phyloP scores from a whole-genome alignment of 2,888 invertebrate species.

The Boloria euphrosyne region DNA sequence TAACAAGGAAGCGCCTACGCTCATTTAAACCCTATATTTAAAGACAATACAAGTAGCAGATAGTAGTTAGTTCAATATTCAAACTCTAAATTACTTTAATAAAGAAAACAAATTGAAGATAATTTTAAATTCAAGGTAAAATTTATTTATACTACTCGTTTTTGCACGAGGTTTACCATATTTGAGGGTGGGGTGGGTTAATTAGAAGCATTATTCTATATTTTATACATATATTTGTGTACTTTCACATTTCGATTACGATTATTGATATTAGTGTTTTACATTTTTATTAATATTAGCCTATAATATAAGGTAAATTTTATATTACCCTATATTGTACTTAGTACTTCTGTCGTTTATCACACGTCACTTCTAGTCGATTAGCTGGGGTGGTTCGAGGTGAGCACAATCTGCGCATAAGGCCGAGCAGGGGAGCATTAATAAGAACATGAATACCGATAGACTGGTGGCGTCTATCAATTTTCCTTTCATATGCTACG shows the following conservation, averaged over 20 bases:
- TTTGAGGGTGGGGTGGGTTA: no score
- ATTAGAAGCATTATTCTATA: no score
- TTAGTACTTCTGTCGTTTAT: constrained; percentile 59
- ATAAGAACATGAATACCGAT: constrained; percentile 69
- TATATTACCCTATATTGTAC: constrained; percentile 4
- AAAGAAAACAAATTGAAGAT: not conserved
- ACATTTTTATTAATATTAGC: not conserved
- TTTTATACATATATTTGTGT: no score
- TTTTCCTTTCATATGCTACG: constrained; percentile 35
- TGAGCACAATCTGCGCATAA: constrained; percentile 56
- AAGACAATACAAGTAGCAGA: constrained; percentile 11
- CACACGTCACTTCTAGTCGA: constrained; percentile 73
- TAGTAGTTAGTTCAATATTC: constrained; percentile 25
- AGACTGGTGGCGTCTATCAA: constrained; percentile 38
- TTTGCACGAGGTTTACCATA: no score
- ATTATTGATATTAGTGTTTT: not conserved
- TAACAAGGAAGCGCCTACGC: constrained; percentile 34
- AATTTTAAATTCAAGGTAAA: no score
- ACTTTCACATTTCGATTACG: not conserved
- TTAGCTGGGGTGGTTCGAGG: constrained; percentile 59
- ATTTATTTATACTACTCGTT: no score
- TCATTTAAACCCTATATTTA: constrained; percentile 6
- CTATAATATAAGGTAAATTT: not conserved
- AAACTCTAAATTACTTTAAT: not conserved
- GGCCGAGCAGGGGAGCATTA: constrained; percentile 60